Evolutionary conservation across 30 jellyfish, hydroid and myxozoan genomes (phyloP).

Genomic region (Haliclystus octoradiatus): DNA sequence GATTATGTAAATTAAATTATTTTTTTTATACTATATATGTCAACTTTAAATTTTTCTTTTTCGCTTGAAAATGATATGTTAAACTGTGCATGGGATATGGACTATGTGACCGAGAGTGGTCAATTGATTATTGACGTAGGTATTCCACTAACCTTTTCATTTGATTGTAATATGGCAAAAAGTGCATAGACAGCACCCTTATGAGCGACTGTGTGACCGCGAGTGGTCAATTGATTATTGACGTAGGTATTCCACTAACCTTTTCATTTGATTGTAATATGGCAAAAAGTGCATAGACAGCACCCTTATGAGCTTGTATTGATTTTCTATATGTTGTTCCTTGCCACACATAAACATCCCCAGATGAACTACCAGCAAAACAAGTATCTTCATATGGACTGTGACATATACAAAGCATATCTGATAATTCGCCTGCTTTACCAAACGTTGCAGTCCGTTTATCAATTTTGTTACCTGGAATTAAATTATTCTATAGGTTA

Average conservation of each 20-base stretch:
- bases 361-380: constrained; percentile 77
- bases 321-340: constrained; percentile 78
- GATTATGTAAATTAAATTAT: too few species aligned
- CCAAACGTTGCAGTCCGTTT: constrained; percentile 83
- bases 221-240: too few species aligned
- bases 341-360: constrained; percentile 88
- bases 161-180: constrained; percentile 77
- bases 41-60: too few species aligned
- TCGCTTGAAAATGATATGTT: too few species aligned
- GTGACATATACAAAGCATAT: constrained; percentile 79
- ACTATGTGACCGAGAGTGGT: too few species aligned
- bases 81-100: too few species aligned
- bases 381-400: constrained; percentile 67
- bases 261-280: constrained; percentile 73
- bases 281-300: constrained; percentile 92
- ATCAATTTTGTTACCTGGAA: constrained; percentile 47
- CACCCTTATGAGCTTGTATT: constrained; percentile 89
- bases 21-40: too few species aligned
- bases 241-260: too few species aligned
- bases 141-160: constrained; percentile 93
- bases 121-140: too few species aligned
- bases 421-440: constrained; percentile 74
- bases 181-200: constrained; percentile 93
- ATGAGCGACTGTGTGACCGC: too few species aligned
- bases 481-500: too few species aligned